Conservation (phyloP, 1,140 invertebrate species). For the Rhagoletis pomonella region DNA sequence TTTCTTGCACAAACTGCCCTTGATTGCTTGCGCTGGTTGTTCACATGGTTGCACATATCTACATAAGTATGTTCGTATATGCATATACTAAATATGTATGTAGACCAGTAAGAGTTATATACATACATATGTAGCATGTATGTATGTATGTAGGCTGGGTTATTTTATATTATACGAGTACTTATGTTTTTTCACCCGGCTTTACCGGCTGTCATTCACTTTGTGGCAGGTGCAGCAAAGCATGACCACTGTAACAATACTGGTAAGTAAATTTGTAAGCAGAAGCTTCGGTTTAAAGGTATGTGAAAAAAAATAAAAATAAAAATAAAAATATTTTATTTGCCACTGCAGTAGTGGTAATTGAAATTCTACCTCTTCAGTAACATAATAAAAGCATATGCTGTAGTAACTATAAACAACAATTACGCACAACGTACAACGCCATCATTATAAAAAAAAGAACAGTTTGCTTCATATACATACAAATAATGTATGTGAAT, state of each 20-base stretch:
- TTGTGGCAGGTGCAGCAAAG: constrained; percentile 29
- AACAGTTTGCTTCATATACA: no score
- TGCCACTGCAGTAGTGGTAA: background rate
- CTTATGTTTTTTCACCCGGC: background rate
- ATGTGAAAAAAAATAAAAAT: background rate
- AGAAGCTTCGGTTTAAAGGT: background rate
- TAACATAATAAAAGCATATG: constrained; percentile 21
- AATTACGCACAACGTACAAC: background rate
- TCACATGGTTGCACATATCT: background rate
- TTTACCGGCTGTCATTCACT: background rate
- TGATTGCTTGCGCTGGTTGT: background rate
- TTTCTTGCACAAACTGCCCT: background rate
- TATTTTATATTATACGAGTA: no score
- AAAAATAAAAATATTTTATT: background rate
- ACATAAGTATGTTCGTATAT: background rate
- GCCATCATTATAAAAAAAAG: no score
- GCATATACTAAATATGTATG: background rate
- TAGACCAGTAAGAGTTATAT: background rate
- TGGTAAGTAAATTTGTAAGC: background rate
- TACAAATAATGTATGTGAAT: no score
- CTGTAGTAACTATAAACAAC: constrained; percentile 6
- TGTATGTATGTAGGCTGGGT: no score
- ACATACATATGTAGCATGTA: background rate
- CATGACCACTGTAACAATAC: constrained; percentile 33
- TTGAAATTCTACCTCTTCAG: constrained; percentile 19